Base-by-base conservation (phyloP, 1,140 invertebrate species). In the Hyles vespertilio region DNA sequence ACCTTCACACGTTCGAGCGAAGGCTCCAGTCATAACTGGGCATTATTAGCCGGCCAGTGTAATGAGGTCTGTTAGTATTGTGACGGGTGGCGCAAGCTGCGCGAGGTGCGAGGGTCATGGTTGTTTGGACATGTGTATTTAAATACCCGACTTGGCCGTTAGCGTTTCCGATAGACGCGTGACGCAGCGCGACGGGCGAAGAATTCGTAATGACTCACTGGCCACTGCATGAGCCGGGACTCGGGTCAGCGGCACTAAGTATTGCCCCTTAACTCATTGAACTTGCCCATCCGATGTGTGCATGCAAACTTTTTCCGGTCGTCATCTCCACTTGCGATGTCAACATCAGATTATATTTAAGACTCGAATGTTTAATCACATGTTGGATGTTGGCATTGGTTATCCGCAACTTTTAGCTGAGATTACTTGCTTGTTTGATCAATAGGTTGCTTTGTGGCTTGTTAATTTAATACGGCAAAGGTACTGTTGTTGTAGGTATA, bases 131-230 rank as follows among this genome's bases (percentile, higher is more conserved):
- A 58, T 61, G 64, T 67, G 56, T 81, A 79, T 83, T 83, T 79
- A 80, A 84, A 81, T 40, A 40, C 36, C 36, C 36, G 36, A 40
- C 36, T 40, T 65, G 61, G 77, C 67, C 74, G 79, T 84, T 79
- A 80, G 77, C 72, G 84, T 82, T 87, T 87, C 84, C 84, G 81
- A 86, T 87, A 83, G 80, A 58, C 70, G 65, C 68, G 77, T 84
- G 81, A 87, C 80, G 79, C 77, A 77, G 70, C 32, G 56, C 55
- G 53, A 72, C 74, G 74, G 64, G 66, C 62, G 64, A 61, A 74
- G 81, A 81, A 87, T 85, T 79, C 67, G 59, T 84, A 84, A 70
- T 81, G 72, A 81, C 60, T 79, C 79, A 81, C 63, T 48, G 8
- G 52, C 33, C 50, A 32, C 50, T 51, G 32, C 5, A 40, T 40